These are phyloP conservation scores for Dorcus parallelipipedus DNA, from an alignment of 2,888 invertebrate species.

Conservation along the genomic window DNA sequence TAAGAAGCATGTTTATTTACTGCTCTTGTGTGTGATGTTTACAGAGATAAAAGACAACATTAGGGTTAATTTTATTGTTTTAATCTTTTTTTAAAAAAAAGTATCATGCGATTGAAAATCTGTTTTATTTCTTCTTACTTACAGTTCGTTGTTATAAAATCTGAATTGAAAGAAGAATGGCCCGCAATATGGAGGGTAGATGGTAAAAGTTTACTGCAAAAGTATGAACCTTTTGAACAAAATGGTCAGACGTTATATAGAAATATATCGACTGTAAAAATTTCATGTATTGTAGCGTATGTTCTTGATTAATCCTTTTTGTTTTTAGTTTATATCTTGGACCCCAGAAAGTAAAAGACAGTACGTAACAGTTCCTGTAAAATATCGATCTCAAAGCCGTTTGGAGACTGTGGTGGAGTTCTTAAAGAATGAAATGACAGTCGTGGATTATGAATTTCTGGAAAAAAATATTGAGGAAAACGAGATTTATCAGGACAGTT, in stretches of 20 bases:
- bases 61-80: too few species aligned
- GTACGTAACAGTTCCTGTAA: constrained; percentile 76
- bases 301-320: not conserved
- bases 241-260: constrained; percentile 78
- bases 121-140: constrained; percentile 53
- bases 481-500: constrained; percentile 78
- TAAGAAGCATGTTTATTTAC: too few species aligned
- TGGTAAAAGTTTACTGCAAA: constrained; percentile 76
- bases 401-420: constrained; percentile 78
- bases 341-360: constrained; percentile 76
- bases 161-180: constrained; percentile 76
- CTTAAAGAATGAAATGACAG: constrained; percentile 67
- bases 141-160: constrained; percentile 84
- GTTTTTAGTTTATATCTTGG: constrained; percentile 77
- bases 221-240: constrained; percentile 78
- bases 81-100: too few species aligned
- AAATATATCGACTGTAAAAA: constrained; percentile 80
- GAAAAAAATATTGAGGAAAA: constrained; percentile 74
- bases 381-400: constrained; percentile 71
- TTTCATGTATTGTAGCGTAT: not conserved
- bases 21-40: too few species aligned
- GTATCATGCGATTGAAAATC: not conserved
- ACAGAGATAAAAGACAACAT: too few species aligned
- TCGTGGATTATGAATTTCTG: constrained; percentile 66
- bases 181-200: constrained; percentile 91